These are phyloP conservation scores for Sturnira hondurensis DNA, from an alignment of 2,113 vertebrate genomes.

Conservation along the genomic window DNA sequence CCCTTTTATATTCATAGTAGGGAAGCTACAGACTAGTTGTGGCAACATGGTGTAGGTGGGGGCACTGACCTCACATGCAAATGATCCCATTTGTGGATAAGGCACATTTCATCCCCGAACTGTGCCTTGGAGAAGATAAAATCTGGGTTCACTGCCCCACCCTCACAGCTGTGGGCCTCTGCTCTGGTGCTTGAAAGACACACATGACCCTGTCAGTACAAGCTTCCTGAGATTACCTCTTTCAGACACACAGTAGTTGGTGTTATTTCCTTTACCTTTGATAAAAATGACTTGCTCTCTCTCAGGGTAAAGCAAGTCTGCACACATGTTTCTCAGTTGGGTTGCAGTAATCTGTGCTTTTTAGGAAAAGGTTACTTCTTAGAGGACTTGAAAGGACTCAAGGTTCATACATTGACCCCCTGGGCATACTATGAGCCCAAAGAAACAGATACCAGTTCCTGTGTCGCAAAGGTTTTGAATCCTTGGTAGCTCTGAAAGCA, in stretches of 20 bases:
- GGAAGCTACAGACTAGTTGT: not conserved
- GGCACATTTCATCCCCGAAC: not conserved
- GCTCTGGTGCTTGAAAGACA: not conserved
- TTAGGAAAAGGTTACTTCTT: conserved; percentile 31
- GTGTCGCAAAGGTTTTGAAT: not conserved
- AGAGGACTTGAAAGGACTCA: not conserved
- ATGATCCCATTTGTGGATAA: not conserved
- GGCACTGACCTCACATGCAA: not conserved
- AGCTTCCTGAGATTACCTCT: not conserved
- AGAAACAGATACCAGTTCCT: not conserved
- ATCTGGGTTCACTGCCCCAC: accelerated
- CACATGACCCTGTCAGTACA: not conserved
- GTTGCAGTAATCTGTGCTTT: not conserved
- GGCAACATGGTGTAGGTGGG: accelerated
- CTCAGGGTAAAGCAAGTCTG: not conserved
- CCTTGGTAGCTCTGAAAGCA: not conserved
- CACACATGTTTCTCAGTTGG: conserved; percentile 14
- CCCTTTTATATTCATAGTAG: not conserved
- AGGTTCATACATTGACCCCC: not conserved
- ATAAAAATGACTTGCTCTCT: not conserved
- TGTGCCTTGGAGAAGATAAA: not conserved
- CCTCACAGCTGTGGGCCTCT: not conserved
- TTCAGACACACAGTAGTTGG: not conserved
- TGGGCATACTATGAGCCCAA: not conserved
- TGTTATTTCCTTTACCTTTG: not conserved